Conservation (phyloP, 2,113 vertebrate genomes). For the Corvus cornix region DNA sequence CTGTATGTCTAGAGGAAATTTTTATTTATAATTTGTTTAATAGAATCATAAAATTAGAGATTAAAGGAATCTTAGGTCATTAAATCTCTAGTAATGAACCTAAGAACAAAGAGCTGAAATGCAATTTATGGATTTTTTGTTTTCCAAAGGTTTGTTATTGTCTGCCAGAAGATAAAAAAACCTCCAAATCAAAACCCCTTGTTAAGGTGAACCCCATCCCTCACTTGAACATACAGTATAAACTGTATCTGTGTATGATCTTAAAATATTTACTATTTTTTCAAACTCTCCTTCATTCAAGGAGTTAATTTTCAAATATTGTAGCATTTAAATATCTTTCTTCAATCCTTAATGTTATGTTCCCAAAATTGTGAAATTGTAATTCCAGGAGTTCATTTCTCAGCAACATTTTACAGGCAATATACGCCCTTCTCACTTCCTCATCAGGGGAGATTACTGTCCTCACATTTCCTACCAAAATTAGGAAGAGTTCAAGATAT, state of each 20-base stretch:
- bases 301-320: neutral
- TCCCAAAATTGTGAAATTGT: neutral
- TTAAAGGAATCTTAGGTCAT: neutral
- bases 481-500: neutral
- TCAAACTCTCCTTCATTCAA: neutral
- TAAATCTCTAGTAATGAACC: neutral
- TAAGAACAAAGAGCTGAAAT: neutral
- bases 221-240: neutral
- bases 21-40: constrained; percentile 40
- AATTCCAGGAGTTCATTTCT: neutral
- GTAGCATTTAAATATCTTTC: neutral
- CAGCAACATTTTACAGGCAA: neutral
- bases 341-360: neutral
- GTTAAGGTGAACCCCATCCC: neutral
- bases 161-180: neutral
- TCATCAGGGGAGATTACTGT: neutral
- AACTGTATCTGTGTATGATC: neutral
- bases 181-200: neutral
- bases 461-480: neutral
- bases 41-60: neutral
- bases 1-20: neutral
- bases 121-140: neutral
- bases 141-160: neutral
- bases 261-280: neutral
- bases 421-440: neutral